A percentile compares a stretch with the other conserved stretches of the same genome.
Evolutionary conservation across 2,888 invertebrate species (phyloP).

Genomic region (Watsonalla cultraria): DNA sequence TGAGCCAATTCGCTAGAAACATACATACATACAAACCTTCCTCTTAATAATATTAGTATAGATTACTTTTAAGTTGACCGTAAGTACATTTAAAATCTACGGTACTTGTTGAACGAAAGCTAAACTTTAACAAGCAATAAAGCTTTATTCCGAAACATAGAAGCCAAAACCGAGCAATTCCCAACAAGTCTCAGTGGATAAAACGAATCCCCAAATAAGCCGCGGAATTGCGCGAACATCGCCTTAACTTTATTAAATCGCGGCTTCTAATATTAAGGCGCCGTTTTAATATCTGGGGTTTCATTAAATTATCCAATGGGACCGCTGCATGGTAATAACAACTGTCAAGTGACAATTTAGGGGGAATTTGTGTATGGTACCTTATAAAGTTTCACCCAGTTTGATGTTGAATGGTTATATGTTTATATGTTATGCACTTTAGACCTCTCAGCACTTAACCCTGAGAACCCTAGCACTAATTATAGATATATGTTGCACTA

Average conservation of each 20-base stretch:
- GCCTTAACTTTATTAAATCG: slow-evolving; percentile 4
- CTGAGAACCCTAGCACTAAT: neutral
- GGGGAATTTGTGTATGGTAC: slow-evolving; percentile 78
- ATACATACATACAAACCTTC: too few species aligned
- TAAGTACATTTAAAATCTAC: too few species aligned
- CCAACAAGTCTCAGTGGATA: slow-evolving; percentile 46
- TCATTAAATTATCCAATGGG: slow-evolving; percentile 40
- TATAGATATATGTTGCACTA: neutral
- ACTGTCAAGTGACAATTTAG: slow-evolving; percentile 39
- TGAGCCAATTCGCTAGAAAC: too few species aligned
- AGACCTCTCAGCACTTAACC: slow-evolving; percentile 40
- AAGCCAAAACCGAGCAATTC: slow-evolving; percentile 26
- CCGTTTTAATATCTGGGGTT: neutral
- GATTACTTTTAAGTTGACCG: too few species aligned
- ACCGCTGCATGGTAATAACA: slow-evolving; percentile 61
- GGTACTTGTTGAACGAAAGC: too few species aligned
- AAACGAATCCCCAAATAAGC: slow-evolving; percentile 17
- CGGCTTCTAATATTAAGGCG: neutral
- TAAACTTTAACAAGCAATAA: too few species aligned
- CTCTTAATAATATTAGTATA: too few species aligned
- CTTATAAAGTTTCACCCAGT: slow-evolving; percentile 79
- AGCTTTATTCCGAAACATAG: neutral
- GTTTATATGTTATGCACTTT: slow-evolving; percentile 58
- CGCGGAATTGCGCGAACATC: slow-evolving; percentile 2
- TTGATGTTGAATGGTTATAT: slow-evolving; percentile 45